Base-by-base conservation (phyloP, 2,113 vertebrate genomes). In the Saccopteryx leptura region DNA sequence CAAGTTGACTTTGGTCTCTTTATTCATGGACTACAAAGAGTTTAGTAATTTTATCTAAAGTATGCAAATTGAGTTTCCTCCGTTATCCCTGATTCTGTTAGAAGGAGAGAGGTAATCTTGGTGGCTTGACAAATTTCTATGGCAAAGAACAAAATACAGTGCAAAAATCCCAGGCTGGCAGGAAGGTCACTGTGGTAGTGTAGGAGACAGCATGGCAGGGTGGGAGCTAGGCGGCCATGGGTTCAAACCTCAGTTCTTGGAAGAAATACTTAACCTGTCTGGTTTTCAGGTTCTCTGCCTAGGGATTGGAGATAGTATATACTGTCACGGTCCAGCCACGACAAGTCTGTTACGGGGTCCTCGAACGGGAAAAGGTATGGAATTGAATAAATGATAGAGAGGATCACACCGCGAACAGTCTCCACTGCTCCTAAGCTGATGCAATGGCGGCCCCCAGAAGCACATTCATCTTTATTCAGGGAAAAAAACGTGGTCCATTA, bases 11-110 rank as follows among this genome's bases (percentile, higher is more conserved):
- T 54, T 80, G 21, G 72, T 12, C 9, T 85, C 50, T 91, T 82
- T 80, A 87, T 28, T 93, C 58, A 63, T 31, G 50, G 46, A 46
- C n/a, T 39, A 14, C 18, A 24, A 91, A 58, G 54, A 14, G 31
- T 48, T 50, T 85, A 76, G 52, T 48, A 39, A n/a, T 93, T 96
- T 83, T 13, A 72, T n/a, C 46, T 58, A 46, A 81, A 71, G 54
- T 54, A 28, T n/a, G 14, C 21, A 60, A 28, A 71, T 87, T 28
- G 48, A 50, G 24, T 84, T 63, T 84, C 2, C 39, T 63, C 28
- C 26, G 48, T 33, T 11, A 52, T 33, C n/a, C 63, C 81, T 58
- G 4, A n/a, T 87, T 91, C 82, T 95, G 9, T 88, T 69, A 72
- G 24, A 58, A 66, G 83, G 82, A 72, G 28, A 88, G 65, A 63